Base-by-base conservation (phyloP, 1,140 invertebrate species). In the Mamestra configurata region DNA sequence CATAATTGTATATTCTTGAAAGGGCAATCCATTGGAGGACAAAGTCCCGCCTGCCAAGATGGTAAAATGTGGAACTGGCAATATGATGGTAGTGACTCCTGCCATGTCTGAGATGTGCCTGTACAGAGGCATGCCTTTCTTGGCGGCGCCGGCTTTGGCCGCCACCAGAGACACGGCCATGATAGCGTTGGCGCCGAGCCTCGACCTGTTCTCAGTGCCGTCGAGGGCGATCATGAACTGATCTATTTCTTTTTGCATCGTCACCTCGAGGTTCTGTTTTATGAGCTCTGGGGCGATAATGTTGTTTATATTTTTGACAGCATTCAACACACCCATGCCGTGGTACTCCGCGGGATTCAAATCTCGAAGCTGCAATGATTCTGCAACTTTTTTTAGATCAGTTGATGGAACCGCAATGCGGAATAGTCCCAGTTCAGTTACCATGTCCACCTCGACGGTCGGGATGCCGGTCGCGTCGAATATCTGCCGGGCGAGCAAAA, bases 11-110 rank as follows among this genome's bases (percentile, higher is more conserved):
- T 99, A 99, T 94, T 99, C 99, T 95, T 99, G 99, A 98, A 99
- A 99, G 77, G 99, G 99, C 79, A 99, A 95, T 90, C 98, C 98
- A 93, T 99, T 99, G 57, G 98, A 99, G 88, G 99, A 98, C 90
- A 99, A 98, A 68, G 97, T 98, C 31, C 99, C 99, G 80, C 99
- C 99, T 90, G 99, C 99, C 90, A 99, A 98, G 22, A 99, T 98
- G 90, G 99, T 99, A 92, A 99, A 99, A 59, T 99, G 98, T 64
- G 99, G 99, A 18, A 98, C 98, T 13, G 99, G 99, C 55, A 99
- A 95, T 84, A 99, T 97, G 46, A 99, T 98, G 10, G 98, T 96
- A 53, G 96, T 97, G 84, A 98, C 98, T 83, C 98, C 98, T 86
- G 98, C 98, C 87, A 99, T 96, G 87, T 99, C 98, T 71, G 98